These are phyloP conservation scores for Yponomeuta evonymella DNA, from an alignment of 2,888 invertebrate genomes.

Conservation along the genomic window DNA sequence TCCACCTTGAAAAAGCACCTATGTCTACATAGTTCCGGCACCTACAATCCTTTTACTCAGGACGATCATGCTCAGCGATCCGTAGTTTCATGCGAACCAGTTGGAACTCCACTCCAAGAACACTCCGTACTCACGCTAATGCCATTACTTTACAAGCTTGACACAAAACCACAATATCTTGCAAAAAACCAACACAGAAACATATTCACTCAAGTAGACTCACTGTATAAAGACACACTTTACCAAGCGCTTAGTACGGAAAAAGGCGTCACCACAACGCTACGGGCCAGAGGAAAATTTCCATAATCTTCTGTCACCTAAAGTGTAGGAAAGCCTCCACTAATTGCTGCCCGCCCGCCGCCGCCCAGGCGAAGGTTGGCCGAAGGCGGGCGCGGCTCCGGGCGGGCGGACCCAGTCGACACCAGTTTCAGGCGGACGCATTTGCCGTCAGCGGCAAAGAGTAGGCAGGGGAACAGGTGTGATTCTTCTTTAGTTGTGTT, in stretches of 20 bases:
- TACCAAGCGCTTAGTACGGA: background rate
- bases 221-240: background rate
- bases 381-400: slow-evolving; percentile 33
- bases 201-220: background rate
- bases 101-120: background rate
- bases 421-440: slow-evolving; percentile 54
- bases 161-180: background rate
- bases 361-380: slow-evolving; percentile 2
- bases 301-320: slow-evolving; percentile 1
- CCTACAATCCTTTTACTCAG: no score
- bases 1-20: no score
- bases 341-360: background rate
- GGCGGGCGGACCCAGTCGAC: slow-evolving; percentile 35
- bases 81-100: background rate
- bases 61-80: no score
- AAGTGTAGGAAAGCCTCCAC: background rate
- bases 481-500: background rate
- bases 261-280: background rate
- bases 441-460: slow-evolving; percentile 34
- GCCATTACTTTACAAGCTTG: background rate
- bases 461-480: slow-evolving; percentile 20
- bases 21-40: no score
- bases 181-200: background rate
- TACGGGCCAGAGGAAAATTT: background rate
- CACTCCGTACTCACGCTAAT: background rate